phyloP scores from a whole-genome alignment of 2,797 vertebrate genomes.

The Poliocrania exsul region DNA sequence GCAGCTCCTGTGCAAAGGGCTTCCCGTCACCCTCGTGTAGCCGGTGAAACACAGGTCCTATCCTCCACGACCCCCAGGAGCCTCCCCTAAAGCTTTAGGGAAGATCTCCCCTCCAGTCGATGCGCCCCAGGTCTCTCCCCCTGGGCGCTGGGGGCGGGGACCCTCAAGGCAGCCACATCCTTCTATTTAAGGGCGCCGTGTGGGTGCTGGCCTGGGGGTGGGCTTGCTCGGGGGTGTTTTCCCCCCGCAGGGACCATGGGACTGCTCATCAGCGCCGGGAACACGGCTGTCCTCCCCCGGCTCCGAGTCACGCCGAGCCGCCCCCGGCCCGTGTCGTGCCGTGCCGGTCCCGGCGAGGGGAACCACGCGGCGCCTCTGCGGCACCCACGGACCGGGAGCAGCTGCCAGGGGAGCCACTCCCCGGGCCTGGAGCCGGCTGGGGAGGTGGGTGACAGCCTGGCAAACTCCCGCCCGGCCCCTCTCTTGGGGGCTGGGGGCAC shows the following conservation, averaged over 20 bases:
- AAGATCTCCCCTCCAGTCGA: neutral
- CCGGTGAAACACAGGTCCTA: fast-evolving
- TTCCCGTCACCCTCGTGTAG: fast-evolving
- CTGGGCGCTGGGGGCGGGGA: neutral
- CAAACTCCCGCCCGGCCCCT: neutral
- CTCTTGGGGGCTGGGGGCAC: neutral
- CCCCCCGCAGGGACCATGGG: neutral
- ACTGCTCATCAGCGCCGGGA: fast-evolving
- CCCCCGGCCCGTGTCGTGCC: neutral
- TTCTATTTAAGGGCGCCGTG: fast-evolving
- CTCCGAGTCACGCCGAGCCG: neutral
- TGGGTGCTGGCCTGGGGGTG: neutral
- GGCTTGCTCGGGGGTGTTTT: neutral
- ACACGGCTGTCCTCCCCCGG: neutral
- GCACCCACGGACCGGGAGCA: neutral
- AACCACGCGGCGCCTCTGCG: neutral
- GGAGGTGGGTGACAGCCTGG: neutral
- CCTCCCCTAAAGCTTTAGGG: neutral
- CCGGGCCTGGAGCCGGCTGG: neutral
- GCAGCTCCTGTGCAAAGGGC: fast-evolving
- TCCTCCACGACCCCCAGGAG: neutral
- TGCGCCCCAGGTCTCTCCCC: neutral
- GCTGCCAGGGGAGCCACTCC: slow-evolving; percentile 41
- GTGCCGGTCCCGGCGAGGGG: neutral
- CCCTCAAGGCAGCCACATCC: neutral